phyloP scores from a whole-genome alignment of 1,140 invertebrate genomes.

The Drosophila pachea region DNA sequence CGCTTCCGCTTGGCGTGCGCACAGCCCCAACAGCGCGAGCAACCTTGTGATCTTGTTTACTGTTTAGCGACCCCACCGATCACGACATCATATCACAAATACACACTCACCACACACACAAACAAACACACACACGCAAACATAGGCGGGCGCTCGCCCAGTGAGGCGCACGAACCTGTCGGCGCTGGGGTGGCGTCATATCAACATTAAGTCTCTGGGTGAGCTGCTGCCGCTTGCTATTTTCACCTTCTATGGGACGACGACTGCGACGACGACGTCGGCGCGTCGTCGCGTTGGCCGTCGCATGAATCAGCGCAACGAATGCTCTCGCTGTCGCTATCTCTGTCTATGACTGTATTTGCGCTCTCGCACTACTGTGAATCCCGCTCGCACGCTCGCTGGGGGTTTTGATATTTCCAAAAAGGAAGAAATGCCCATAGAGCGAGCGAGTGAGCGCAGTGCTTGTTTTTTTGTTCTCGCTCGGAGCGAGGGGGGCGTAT shows the following conservation, averaged over 20 bases:
- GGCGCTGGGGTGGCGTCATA: slow-evolving; percentile 73
- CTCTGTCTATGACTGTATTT: slow-evolving; percentile 1
- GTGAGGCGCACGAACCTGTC: slow-evolving; percentile 52
- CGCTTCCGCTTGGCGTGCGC: slow-evolving; percentile 75
- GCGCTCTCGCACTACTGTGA: slow-evolving; percentile 46
- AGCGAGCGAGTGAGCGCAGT: slow-evolving; percentile 19
- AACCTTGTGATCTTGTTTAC: slow-evolving; percentile 77
- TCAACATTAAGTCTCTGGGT: slow-evolving; percentile 43
- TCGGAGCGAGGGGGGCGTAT: slow-evolving; percentile 53
- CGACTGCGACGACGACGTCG: slow-evolving; percentile 44
- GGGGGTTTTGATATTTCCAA: slow-evolving; percentile 67
- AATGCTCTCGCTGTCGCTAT: slow-evolving; percentile 25
- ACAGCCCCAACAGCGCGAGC: slow-evolving; percentile 48
- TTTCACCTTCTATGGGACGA: slow-evolving; percentile 73
- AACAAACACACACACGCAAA: background rate
- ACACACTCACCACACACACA: slow-evolving; percentile 17
- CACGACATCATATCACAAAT: slow-evolving; percentile 43
- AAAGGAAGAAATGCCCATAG: slow-evolving; percentile 69
- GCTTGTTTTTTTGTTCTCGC: slow-evolving; percentile 23
- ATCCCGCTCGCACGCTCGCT: slow-evolving; percentile 52
- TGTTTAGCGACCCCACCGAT: slow-evolving; percentile 71
- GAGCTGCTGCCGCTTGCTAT: slow-evolving; percentile 57
- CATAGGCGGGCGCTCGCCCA: background rate
- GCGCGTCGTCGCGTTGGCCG: slow-evolving; percentile 68
- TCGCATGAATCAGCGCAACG: slow-evolving; percentile 63